These are phyloP conservation scores for Lamprotornis superbus DNA, from an alignment of 2,113 vertebrate genomes.

Conservation along the genomic window DNA sequence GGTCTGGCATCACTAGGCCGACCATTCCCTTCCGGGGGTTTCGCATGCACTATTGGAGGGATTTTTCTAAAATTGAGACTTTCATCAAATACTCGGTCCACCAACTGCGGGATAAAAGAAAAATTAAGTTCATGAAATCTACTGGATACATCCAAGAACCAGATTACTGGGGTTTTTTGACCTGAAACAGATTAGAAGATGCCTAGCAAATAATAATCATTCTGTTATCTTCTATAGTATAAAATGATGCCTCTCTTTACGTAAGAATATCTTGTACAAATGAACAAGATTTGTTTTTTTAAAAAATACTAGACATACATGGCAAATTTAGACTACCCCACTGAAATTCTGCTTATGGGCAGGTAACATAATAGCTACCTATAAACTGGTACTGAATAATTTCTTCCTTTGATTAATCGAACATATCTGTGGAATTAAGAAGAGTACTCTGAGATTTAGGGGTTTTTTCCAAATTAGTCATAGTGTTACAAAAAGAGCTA, in stretches of 20 bases:
- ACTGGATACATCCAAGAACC: neutral
- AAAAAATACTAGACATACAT: neutral
- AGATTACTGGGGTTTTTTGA: constrained; percentile 12
- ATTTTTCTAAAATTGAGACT: constrained; percentile 99
- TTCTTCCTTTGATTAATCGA: constrained; percentile 7
- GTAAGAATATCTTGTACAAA: neutral
- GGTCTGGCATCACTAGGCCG: constrained; percentile 83
- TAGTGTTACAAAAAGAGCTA: neutral
- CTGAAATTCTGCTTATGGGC: neutral
- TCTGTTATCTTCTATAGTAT: neutral
- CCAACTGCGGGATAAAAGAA: constrained; percentile 79
- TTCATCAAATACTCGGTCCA: constrained; percentile 98
- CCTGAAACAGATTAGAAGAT: constrained; percentile 27
- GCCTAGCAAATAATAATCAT: constrained; percentile 8
- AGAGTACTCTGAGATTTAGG: neutral
- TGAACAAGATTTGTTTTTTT: neutral
- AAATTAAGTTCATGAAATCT: constrained; percentile 38
- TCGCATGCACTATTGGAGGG: constrained; percentile 87
- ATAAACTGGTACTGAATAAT: neutral
- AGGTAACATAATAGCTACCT: neutral
- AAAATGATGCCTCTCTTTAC: neutral
- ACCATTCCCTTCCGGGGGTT: constrained; percentile 87
- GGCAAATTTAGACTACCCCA: neutral
- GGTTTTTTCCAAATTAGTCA: neutral
- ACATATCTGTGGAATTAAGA: constrained; percentile 40